Evolutionary conservation across 1,140 invertebrate genomes (phyloP).

Genomic region (Gonioctena quinquepunctata): DNA sequence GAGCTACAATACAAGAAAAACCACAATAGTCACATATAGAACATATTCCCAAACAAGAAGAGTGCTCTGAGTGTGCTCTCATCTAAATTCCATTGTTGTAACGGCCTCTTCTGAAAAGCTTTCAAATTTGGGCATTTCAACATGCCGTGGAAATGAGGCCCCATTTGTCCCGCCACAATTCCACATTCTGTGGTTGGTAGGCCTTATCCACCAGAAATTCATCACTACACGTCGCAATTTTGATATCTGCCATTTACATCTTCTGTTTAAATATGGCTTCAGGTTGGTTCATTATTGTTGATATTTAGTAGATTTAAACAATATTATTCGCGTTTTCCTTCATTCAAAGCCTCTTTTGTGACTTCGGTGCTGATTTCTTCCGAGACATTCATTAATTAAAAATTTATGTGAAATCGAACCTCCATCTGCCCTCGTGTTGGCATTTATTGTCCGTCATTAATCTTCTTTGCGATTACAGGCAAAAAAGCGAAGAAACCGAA

Average conservation of each 20-base stretch:
- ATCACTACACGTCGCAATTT: constrained; percentile 4
- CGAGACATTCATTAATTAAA: not conserved
- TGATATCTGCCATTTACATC: constrained; percentile 19
- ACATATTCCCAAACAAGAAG: no score
- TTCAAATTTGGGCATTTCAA: no score
- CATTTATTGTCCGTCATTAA: not conserved
- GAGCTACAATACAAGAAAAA: no score
- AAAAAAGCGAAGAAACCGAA: constrained; percentile 80
- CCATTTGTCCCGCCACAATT: no score
- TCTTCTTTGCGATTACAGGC: constrained; percentile 54
- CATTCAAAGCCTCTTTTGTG: no score
- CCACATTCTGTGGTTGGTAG: no score
- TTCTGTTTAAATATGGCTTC: constrained; percentile 34
- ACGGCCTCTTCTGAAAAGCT: no score
- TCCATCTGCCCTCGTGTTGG: constrained; percentile 27
- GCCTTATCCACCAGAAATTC: constrained; percentile 4
- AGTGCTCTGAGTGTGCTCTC: no score
- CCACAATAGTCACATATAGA: no score
- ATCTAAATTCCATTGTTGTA: no score
- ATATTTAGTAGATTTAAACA: not conserved
- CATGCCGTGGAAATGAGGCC: no score
- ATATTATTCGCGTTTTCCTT: not conserved
- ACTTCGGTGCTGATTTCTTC: not conserved
- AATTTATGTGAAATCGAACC: constrained; percentile 1
- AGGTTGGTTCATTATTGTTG: constrained; percentile 32